Base-by-base conservation (phyloP, 2,888 invertebrate genomes). In the Phlogophora meticulosa region DNA sequence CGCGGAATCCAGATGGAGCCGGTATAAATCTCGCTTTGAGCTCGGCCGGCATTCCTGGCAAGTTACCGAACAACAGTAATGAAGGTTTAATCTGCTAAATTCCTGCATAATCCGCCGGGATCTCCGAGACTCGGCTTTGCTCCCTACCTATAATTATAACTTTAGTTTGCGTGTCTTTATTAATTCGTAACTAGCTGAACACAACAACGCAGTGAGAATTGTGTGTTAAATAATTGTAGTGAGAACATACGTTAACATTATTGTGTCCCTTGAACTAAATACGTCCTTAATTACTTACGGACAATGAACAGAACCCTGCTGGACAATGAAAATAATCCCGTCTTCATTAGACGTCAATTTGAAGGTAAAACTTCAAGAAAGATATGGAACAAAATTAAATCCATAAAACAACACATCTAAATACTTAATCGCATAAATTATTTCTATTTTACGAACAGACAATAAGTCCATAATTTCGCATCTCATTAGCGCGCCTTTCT, bases 1-100 rank as follows among this genome's bases (percentile, higher is more conserved):
- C 87, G 79, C 76, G 85, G 85, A 86, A 88, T 90, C 87, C 84
- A 80, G 85, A 84, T 78, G 80, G 78, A 84, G 81, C 76, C 82
- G 81, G 86, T 87, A 88, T 90, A 91, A 93, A 93, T 92, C 90
- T 89, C 87, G 87, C 86, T 88, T 90, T 91, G 91, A 91, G 89
- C 86, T 82, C 85, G 82, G 72, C 79, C 76, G 80, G 87, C 87
- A 90, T 92, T 91, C 91, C 88, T 88, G 89, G 87, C 89, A 90
- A 92, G 90, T 91, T 89, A 88, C 89, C 87, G 90, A 91, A 92
- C 90, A 91, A 88, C 90, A 90, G 92, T 92, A 92, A 93, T 91
- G 92, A 93, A 91, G 91, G 89, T 88, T 92, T 92, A 93, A 92
- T 92, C 92, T 88, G 86, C 81, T 81, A 82, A 89, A 91, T 91